Evolutionary conservation across 2,113 vertebrate species (phyloP).

Genomic region (Microtus pennsylvanicus): DNA sequence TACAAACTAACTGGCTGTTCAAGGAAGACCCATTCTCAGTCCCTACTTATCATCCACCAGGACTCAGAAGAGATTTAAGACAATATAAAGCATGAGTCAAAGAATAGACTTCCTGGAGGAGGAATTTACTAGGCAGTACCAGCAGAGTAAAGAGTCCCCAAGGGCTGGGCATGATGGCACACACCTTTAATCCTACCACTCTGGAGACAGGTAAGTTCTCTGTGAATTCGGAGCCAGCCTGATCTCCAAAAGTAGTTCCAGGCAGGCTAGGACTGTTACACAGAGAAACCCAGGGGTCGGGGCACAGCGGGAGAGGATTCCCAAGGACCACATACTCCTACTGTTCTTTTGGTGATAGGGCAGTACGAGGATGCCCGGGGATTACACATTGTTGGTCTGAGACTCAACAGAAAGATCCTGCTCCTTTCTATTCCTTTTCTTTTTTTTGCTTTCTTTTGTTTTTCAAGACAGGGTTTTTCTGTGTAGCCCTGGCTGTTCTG

Average conservation of each 20-base stretch:
- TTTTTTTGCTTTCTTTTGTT: background rate
- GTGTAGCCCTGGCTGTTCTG: too few relatives aligned
- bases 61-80: slow-evolving; percentile 6
- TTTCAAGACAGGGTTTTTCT: background rate
- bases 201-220: too few relatives aligned
- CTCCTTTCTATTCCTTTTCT: background rate
- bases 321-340: background rate
- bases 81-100: background rate
- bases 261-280: too few relatives aligned
- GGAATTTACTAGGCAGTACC: background rate
- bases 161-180: too few relatives aligned
- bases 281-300: too few relatives aligned
- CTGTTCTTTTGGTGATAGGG: background rate
- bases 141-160: background rate
- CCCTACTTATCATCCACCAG: background rate
- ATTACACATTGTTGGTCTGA: background rate
- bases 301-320: background rate
- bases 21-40: background rate
- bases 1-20: background rate
- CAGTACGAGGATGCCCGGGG: background rate
- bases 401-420: background rate
- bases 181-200: too few relatives aligned
- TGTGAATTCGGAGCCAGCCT: too few relatives aligned
- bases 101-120: background rate
- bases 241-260: too few relatives aligned